A percentile compares a stretch with the other conserved stretches of the same genome.
These are phyloP conservation scores for Polyergus mexicanus DNA, from an alignment of 1,140 invertebrate genomes.

Conservation along the genomic window DNA sequence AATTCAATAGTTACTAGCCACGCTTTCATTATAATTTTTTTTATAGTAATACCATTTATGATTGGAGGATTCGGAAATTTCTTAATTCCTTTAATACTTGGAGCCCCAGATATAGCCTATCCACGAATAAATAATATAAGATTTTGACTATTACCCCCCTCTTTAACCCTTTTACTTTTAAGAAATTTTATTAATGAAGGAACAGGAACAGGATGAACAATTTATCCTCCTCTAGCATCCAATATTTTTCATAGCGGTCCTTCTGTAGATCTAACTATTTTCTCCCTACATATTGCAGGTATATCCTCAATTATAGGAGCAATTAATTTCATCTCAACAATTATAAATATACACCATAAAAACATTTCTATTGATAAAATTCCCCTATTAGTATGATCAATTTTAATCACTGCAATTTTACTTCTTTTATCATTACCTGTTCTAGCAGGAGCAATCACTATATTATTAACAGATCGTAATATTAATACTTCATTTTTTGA, in stretches of 20 bases:
- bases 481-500: conserved; percentile 91
- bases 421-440: conserved; percentile 90
- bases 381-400: too few relatives aligned
- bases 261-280: too few relatives aligned
- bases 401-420: too few relatives aligned
- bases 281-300: too few relatives aligned
- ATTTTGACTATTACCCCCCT: conserved; percentile 86
- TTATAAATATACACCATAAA: too few relatives aligned
- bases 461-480: conserved; percentile 91
- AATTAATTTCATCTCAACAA: too few relatives aligned
- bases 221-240: conserved; percentile 73
- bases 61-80: conserved; percentile 86
- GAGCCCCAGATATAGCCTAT: conserved; percentile 88
- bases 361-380: too few relatives aligned
- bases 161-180: conserved; percentile 82
- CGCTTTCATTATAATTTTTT: conserved; percentile 78
- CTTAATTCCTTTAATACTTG: conserved; percentile 87
- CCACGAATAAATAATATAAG: conserved; percentile 88
- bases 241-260: too few relatives aligned
- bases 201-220: background rate
- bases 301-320: too few relatives aligned
- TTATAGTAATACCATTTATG: conserved; percentile 7
- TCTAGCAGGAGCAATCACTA: conserved; percentile 91
- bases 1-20: conserved; percentile 81
- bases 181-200: conserved; percentile 78